Base-by-base conservation (phyloP, 2,888 invertebrate species). In the Drosophila quinaria region DNA sequence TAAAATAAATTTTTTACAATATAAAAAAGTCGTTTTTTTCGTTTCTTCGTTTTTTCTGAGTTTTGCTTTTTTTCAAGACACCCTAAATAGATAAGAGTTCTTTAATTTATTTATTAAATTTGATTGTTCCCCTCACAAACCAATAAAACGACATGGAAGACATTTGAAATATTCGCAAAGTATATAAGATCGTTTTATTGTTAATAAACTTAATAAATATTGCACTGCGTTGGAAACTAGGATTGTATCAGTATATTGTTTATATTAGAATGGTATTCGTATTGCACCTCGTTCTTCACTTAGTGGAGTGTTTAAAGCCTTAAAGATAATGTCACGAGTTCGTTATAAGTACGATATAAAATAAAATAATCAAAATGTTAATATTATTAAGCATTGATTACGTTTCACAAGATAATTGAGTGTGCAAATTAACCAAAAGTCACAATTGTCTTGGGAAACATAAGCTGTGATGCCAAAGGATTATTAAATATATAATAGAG, bases 331-430 rank as follows among this genome's bases (percentile, higher is more conserved):
- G 65, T 82, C 80, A 83, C 74, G 74, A 64, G 41, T 64, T 69
- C 19, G 58, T 60, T 64, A 35, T 15, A 52, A 13, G 6, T 44
- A 67, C 15, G 17, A 11, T 42, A 42, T 22, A 15, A 35, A 39
- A 41, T 33, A 25, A 41, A 60, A 11, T 39, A 56, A 61, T 64
- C n/a, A 41, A 49, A 60, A 15, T 39, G 33, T 39, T 52, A 52
- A 59, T 41, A 62, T 37, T 50, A 51, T 42, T 39, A 63, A 65
- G 19, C 47, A 33, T 31, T 59, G 90, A 81, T 90, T 90, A 90
- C 90, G 90, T 90, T 90, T 91, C 91, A 55, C 91, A 91, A 90
- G 70, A 65, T 22, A 89, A 88, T 91, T 80, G 37, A 19, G 46
- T 55, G 11, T 15, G 11, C 60, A 10, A 19, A 31, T 22, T 4